Base-by-base conservation (phyloP, 2,888 invertebrate genomes). In the Xylophagus ater region DNA sequence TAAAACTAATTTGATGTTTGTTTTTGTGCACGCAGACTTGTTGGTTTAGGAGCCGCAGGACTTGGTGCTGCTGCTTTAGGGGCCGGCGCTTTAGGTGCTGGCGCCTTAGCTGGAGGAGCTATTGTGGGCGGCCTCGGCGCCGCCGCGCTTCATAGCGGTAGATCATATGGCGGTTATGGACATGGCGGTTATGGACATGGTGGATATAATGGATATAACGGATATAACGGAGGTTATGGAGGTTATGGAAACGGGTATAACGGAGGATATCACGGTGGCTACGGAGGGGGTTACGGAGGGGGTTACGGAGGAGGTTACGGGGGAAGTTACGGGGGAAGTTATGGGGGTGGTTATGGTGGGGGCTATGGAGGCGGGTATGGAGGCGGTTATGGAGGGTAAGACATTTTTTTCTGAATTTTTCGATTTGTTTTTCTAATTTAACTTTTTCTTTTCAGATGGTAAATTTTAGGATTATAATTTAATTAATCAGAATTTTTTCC, bases 21-120 rank as follows among this genome's bases (percentile, higher is more conserved):
- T 13, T 7, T 23, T 33, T n/a, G n/a, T n/a, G n/a, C n/a, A n/a
- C n/a, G 21, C 23, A 34, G 34, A 14, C 15, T 34, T 14, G 34
- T 34, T 9, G 34, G 34, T 4, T 23, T 34, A 13, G 34, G 34
- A 13, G 34, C 34, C 13, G 34, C 34, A 7, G 23, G 23, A 34
- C 8, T 34, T 20, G 34, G 25, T n/a, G n/a, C n/a, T n/a, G n/a
- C n/a, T n/a, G n/a, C n/a, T n/a, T n/a, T n/a, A n/a, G n/a, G n/a
- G n/a, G n/a, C n/a, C n/a, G n/a, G n/a, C n/a, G n/a, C n/a, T n/a
- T n/a, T n/a, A n/a, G n/a, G n/a, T n/a, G n/a, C n/a, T n/a, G n/a
- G n/a, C n/a, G n/a, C n/a, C n/a, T n/a, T n/a, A n/a, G n/a, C n/a
- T n/a, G n/a, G n/a, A n/a, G n/a, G n/a, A n/a, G n/a, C n/a, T n/a